Evolutionary conservation across 1,140 invertebrate genomes (phyloP).

Genomic region (Bombus balteatus): DNA sequence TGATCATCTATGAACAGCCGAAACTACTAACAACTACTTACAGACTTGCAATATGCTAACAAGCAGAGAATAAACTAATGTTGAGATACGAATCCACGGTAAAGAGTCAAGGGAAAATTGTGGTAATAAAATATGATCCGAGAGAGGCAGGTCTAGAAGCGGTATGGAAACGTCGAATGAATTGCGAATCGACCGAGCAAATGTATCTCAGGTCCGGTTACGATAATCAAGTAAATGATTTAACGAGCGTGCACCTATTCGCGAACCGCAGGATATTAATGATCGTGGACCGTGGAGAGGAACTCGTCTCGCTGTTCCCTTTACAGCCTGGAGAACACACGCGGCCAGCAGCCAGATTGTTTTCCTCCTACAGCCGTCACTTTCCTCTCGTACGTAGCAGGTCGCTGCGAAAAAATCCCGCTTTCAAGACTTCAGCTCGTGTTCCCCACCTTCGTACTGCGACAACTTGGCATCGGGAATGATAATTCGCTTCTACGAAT

Average conservation of each 20-base stretch:
- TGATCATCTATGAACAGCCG: too few relatives aligned
- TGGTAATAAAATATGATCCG: too few relatives aligned
- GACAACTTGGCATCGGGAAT: constrained; percentile 38
- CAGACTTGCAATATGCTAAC: too few relatives aligned
- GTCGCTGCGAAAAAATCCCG: constrained; percentile 53
- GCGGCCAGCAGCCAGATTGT: constrained; percentile 39
- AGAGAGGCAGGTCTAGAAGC: too few relatives aligned
- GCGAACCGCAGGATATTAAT: constrained; percentile 45
- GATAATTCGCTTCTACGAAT: not conserved
- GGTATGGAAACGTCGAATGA: too few relatives aligned
- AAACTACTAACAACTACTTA: too few relatives aligned
- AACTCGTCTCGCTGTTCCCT: constrained; percentile 10
- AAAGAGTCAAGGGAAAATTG: too few relatives aligned
- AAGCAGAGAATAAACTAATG: too few relatives aligned
- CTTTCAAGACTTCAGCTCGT: constrained; percentile 53
- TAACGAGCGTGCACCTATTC: constrained; percentile 38
- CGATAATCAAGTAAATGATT: constrained; percentile 38
- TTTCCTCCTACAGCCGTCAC: constrained; percentile 56
- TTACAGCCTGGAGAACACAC: constrained; percentile 2
- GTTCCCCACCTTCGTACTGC: not conserved
- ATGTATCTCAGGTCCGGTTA: constrained; percentile 28
- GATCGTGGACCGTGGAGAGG: constrained; percentile 16
- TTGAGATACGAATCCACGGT: too few relatives aligned
- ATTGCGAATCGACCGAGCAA: not conserved
- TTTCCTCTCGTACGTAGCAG: constrained; percentile 43